These are phyloP conservation scores for Dinoponera quadriceps DNA, from an alignment of 1,140 invertebrate species.

Conservation along the genomic window DNA sequence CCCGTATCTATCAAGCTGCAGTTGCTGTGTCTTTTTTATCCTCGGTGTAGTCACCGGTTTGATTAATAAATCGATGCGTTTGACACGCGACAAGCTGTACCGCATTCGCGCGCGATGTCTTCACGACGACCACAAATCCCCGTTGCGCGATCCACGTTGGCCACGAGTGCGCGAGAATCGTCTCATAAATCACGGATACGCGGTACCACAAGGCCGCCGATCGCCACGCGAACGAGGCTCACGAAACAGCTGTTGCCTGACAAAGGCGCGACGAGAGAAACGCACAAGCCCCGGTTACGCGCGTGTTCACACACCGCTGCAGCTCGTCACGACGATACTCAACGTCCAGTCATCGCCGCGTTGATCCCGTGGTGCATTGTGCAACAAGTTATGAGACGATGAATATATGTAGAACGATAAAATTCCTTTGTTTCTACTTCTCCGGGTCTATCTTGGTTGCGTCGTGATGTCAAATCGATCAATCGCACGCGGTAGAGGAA, in stretches of 20 bases:
- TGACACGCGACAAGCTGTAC: neutral
- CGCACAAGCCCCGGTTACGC: slow-evolving; percentile 36
- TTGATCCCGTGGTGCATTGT: neutral
- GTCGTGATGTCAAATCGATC: too few relatives aligned
- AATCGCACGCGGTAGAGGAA: too few relatives aligned
- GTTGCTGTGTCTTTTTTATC: too few relatives aligned
- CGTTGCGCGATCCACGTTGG: slow-evolving; percentile 15
- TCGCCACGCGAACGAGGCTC: slow-evolving; percentile 28
- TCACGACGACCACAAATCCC: slow-evolving; percentile 1
- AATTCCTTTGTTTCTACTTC: neutral
- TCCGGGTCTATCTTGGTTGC: too few relatives aligned
- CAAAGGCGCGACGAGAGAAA: slow-evolving; percentile 41
- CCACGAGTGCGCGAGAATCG: slow-evolving; percentile 21
- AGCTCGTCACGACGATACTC: slow-evolving; percentile 29
- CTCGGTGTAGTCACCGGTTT: too few relatives aligned
- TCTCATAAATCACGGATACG: slow-evolving; percentile 44
- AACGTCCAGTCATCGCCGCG: slow-evolving; percentile 13
- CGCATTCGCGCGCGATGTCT: slow-evolving; percentile 10
- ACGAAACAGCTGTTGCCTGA: slow-evolving; percentile 47
- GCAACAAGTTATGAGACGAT: neutral
- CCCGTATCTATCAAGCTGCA: too few relatives aligned
- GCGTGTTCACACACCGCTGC: slow-evolving; percentile 20
- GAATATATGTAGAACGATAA: neutral
- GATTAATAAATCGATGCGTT: neutral
- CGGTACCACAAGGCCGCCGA: slow-evolving; percentile 38